Evolutionary conservation across 1,140 invertebrate genomes (phyloP), one percentile per base, ranked within the genome.

Genomic region (Ganaspis sp.): DNA sequence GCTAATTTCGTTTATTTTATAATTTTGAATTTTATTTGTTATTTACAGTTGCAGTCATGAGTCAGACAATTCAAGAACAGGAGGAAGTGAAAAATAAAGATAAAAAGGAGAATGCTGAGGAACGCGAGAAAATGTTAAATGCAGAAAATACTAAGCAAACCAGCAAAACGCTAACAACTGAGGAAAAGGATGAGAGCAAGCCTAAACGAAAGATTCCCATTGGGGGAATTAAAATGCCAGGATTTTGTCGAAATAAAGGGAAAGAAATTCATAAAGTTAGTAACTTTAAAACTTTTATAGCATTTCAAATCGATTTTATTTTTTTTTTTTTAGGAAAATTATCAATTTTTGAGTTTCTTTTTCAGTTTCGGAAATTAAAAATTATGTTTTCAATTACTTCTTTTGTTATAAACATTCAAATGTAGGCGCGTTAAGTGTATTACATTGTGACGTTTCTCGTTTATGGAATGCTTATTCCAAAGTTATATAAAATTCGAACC

Each of bases 181-280:
- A 92, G 74, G 91, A 88, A 76, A 80, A 86, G 29, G 92, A 93
- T 26, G 92, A 92, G 70, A 92, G 92, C 1, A 95, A 95, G 83
- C 94, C 94, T 9, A 95, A 95, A 85, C 91, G 87, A 80, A 96
- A 95, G 87, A 96, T 96, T 83, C 95, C 95, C 2, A 96, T 96
- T 79, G 95, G 95, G 38, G 95, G 95, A 12, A 95, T 96, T 69
- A 95, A 96, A 91, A 94, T 96, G 93, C 95, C 95, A 5, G 95
- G 95, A 34, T 95, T 96, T 84, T 96, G 95, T 74, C 93, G 94
- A 78, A 95, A 94, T 80, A 94, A 94, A 84, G 95, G 95, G 80
- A 95, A 94, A 85, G 94, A 95, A 87, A 93, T 93, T 54, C 93
- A 92, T 89, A 93, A 93, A 89, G 92, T 93, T 88, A 85, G 38